phyloP scores from a whole-genome alignment of 2,113 vertebrate genomes.

The Pseudorhombus dupliciocellatus region DNA sequence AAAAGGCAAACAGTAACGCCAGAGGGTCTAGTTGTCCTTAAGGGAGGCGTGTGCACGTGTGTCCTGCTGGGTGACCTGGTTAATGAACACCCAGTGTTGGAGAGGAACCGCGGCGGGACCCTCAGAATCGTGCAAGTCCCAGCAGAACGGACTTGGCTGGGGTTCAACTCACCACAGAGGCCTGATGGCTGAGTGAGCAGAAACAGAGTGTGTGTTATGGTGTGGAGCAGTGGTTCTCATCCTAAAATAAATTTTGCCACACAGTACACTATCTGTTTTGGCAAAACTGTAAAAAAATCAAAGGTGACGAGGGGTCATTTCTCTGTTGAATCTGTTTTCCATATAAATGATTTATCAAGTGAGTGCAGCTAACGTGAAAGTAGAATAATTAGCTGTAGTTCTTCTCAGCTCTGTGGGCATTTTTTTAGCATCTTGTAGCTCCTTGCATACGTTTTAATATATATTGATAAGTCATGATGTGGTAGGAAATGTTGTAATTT shows the following conservation, averaged over 20 bases:
- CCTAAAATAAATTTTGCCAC: conserved; percentile 11
- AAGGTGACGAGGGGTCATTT: background rate
- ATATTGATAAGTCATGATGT: too few species aligned
- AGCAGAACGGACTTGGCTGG: conserved; percentile 47
- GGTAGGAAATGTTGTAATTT: too few species aligned
- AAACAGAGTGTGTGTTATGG: conserved; percentile 37
- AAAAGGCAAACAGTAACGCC: conserved; percentile 23
- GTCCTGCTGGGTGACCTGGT: conserved; percentile 31
- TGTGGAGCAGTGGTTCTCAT: background rate
- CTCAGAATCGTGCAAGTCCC: conserved; percentile 39
- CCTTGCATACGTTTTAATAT: too few species aligned
- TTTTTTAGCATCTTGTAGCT: background rate
- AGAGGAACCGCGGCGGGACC: conserved; percentile 60
- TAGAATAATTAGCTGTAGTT: background rate
- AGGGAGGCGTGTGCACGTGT: conserved; percentile 32
- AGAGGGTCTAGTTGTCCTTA: conserved; percentile 32
- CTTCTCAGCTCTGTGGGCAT: background rate
- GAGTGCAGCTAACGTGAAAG: background rate
- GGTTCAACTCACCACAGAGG: conserved; percentile 50
- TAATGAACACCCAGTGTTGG: conserved; percentile 48
- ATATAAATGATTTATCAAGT: background rate
- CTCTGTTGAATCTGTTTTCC: background rate
- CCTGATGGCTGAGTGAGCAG: conserved; percentile 38
- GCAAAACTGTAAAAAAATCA: background rate
- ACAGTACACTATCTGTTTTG: background rate